These are phyloP conservation scores for Arion vulgaris DNA, from an alignment of 1,140 invertebrate genomes.

Conservation along the genomic window DNA sequence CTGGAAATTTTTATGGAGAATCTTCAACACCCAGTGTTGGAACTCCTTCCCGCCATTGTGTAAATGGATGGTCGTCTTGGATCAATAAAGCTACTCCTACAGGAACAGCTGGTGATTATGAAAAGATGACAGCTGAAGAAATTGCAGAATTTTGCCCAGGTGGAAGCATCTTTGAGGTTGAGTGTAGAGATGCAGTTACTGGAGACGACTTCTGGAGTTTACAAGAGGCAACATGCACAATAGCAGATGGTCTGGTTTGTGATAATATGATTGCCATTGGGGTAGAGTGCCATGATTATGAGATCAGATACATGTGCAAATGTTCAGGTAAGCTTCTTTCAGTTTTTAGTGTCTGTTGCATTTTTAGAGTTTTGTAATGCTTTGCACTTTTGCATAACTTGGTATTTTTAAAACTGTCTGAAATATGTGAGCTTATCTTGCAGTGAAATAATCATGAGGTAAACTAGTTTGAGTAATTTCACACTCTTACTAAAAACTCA, in stretches of 20 bases:
- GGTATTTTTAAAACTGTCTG: too few relatives aligned
- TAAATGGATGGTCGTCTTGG: conserved; percentile 50
- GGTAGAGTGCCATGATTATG: conserved; percentile 67
- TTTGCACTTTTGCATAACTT: too few relatives aligned
- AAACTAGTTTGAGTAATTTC: too few relatives aligned
- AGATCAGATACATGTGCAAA: conserved; percentile 70
- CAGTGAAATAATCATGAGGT: too few relatives aligned
- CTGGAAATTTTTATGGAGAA: too few relatives aligned
- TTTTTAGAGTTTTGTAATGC: too few relatives aligned
- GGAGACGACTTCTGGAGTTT: conserved; percentile 49
- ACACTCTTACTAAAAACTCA: too few relatives aligned
- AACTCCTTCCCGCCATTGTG: background rate
- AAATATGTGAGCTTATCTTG: too few relatives aligned
- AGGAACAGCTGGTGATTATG: conserved; percentile 48
- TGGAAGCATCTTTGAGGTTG: conserved; percentile 51
- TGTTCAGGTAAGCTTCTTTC: conserved; percentile 60
- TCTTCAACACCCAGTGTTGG: too few relatives aligned
- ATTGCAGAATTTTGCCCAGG: conserved; percentile 47
- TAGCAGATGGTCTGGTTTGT: conserved; percentile 53
- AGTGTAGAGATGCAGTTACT: conserved; percentile 49
- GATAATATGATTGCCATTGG: conserved; percentile 52
- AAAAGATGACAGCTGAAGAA: conserved; percentile 46
- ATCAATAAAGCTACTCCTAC: conserved; percentile 47
- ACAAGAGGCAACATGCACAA: conserved; percentile 50
- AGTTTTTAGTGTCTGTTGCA: too few relatives aligned